Base-by-base conservation (phyloP, 2,113 vertebrate species). In the Rhadina sibilatrix region DNA sequence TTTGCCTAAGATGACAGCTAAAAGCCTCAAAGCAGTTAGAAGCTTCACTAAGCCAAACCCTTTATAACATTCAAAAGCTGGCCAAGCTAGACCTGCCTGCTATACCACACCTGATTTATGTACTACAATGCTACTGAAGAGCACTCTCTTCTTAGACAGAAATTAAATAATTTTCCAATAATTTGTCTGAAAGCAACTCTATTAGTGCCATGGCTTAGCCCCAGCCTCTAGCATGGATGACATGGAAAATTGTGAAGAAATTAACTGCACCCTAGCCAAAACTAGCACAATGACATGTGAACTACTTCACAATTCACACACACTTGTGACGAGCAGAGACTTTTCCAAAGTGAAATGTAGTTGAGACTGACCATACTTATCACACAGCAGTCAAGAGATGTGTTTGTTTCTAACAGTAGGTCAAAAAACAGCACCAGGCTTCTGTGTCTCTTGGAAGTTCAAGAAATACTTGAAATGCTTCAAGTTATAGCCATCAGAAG, bases 201-300 rank as follows among this genome's bases (percentile, higher is more conserved):
- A 31, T 25, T 15, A 65, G 17, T 9, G 10, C 6, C 3, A 10
- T 9, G 15, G n/a, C 40, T 76, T 40, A 89, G 30, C 25, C 5
- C 30, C 40, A 83, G 21, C 30, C 54, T 61, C 30, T 64, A 82
- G 52, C 30, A 31, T 2, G 64, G 94, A 96, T 95, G 81, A 96
- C 90, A 94, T 4, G 27, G 81, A 96, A 97, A 94, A 94, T 96
- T 44, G 22, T 95, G 86, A 97, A 94, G 94, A 40, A 83, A 35
- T 27, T 23, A 54, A 47, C n/a, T 60, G 11, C 13, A 61, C 5
- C 5, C 30, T 40, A 49, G 30, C 8, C 47, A 27, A 76, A 61
- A 27, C 25, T n/a, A 76, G 30, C 14, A 76, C 11, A 40, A 35
- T 7, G 31, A 61, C 10, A 10, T 11, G n/a, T 23, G 13, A 89